These are phyloP conservation scores for Cephalopterus ornatus DNA, from an alignment of 2,113 vertebrate genomes.

Conservation along the genomic window DNA sequence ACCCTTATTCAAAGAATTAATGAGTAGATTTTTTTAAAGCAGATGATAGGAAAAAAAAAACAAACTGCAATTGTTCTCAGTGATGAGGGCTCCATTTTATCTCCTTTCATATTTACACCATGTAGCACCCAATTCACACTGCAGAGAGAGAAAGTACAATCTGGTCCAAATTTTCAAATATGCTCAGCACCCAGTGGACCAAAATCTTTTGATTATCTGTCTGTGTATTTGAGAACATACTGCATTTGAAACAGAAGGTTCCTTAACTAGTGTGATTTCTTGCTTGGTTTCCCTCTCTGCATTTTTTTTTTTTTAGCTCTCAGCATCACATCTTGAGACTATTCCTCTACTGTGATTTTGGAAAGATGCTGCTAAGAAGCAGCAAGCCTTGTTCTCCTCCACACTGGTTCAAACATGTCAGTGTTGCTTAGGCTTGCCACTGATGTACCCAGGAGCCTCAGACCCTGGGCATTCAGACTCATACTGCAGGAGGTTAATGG, in stretches of 20 bases:
- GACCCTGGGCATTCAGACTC: background rate
- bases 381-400: background rate
- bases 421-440: background rate
- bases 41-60: background rate
- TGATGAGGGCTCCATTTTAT: background rate
- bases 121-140: background rate
- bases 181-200: background rate
- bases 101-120: background rate
- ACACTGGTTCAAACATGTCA: background rate
- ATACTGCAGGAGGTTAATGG: conserved; percentile 22
- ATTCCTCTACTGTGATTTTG: background rate
- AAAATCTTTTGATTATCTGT: conserved; percentile 34
- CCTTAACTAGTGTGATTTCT: background rate
- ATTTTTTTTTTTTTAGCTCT: background rate
- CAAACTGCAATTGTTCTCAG: background rate
- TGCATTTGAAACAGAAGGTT: background rate
- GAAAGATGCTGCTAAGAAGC: background rate
- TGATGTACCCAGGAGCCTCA: background rate
- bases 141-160: background rate
- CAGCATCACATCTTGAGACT: background rate
- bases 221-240: background rate
- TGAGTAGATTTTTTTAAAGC: background rate
- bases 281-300: background rate
- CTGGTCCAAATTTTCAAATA: conserved; percentile 25
- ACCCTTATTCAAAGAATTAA: background rate